Conservation (phyloP, 2,888 invertebrate genomes). For the Drosophila lutescens region DNA sequence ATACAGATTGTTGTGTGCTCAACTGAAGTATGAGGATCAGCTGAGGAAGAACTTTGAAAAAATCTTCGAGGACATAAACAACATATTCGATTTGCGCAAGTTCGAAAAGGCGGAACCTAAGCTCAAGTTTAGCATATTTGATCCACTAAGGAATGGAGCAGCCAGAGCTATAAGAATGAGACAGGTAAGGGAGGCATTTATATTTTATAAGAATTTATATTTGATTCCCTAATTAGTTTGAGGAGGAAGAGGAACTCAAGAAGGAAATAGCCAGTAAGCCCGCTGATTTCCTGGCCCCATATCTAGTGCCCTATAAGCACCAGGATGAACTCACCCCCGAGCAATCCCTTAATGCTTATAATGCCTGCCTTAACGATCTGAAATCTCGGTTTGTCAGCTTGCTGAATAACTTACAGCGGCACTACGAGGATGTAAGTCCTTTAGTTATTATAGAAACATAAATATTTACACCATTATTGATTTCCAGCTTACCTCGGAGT, state of each 20-base stretch:
- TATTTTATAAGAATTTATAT: background rate
- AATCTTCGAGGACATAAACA: constrained; percentile 80
- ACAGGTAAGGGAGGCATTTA: constrained; percentile 82
- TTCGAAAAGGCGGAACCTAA: constrained; percentile 85
- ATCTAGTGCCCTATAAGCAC: constrained; percentile 85
- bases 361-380: constrained; percentile 88
- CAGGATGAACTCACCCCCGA: constrained; percentile 63
- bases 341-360: constrained; percentile 77
- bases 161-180: constrained; percentile 85
- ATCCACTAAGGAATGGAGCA: constrained; percentile 86
- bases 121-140: constrained; percentile 86
- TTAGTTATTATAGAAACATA: too few species aligned
- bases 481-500: constrained; percentile 79
- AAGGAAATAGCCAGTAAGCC: constrained; percentile 85
- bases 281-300: constrained; percentile 87
- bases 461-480: background rate
- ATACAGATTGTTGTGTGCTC: constrained; percentile 87
- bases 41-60: constrained; percentile 86
- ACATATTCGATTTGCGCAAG: constrained; percentile 85
- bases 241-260: constrained; percentile 82
- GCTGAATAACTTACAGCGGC: constrained; percentile 87
- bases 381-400: constrained; percentile 87
- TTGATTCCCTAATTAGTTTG: constrained; percentile 60
- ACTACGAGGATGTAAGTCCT: constrained; percentile 87
- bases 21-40: constrained; percentile 87